Conservation (phyloP, 2,888 invertebrate genomes). For the Phyto melanocephala region DNA sequence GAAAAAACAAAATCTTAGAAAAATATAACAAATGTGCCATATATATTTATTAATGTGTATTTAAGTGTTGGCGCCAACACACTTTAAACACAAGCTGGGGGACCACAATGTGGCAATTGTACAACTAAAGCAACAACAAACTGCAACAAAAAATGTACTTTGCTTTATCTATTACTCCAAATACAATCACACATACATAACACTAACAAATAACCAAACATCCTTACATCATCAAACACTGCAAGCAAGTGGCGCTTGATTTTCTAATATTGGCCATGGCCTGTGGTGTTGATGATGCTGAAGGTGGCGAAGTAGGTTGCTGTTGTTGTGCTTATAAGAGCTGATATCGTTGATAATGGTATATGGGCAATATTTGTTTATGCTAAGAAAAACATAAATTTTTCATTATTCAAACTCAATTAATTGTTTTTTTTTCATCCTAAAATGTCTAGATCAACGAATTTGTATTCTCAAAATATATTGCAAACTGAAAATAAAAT, state of each 20-base stretch:
- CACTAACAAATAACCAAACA: constrained; percentile 14
- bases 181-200: constrained; percentile 11
- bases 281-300: constrained; percentile 43
- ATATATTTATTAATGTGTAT: constrained; percentile 61
- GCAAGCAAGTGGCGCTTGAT: constrained; percentile 59
- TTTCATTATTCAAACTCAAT: constrained; percentile 67
- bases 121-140: constrained; percentile 10
- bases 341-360: constrained; percentile 24
- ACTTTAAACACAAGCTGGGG: too few species aligned
- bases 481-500: constrained; percentile 24
- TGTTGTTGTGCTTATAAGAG: not conserved
- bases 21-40: constrained; percentile 54
- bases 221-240: constrained; percentile 39
- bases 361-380: constrained; percentile 55
- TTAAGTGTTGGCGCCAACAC: constrained; percentile 67
- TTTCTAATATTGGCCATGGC: constrained; percentile 58
- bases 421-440: constrained; percentile 40
- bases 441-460: constrained; percentile 11
- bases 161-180: constrained; percentile 32
- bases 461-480: constrained; percentile 22
- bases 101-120: constrained; percentile 5
- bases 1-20: not conserved
- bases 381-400: constrained; percentile 62
- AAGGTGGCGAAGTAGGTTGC: not conserved
- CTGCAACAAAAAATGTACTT: constrained; percentile 22